Evolutionary conservation across 2,113 vertebrate species (phyloP).

Genomic region (Dromas ardeola): DNA sequence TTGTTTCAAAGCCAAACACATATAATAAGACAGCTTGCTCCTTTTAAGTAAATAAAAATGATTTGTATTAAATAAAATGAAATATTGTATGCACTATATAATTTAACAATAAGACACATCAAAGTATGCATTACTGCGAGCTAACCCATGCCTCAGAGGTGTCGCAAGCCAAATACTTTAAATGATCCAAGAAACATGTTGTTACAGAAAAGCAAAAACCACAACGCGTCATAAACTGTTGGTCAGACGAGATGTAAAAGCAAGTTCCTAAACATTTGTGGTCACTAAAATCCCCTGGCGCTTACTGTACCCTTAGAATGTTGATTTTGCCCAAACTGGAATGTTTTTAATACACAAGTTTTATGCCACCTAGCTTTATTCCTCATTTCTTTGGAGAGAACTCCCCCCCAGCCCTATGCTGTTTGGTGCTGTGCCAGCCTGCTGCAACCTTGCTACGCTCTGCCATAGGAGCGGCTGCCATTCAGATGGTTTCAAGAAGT

Average conservation of each 20-base stretch:
- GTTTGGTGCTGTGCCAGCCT: background rate
- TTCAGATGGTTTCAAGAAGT: background rate
- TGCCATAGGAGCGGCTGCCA: background rate
- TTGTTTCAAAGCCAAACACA: slow-evolving; percentile 76
- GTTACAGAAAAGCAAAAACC: slow-evolving; percentile 29
- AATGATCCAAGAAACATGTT: slow-evolving; percentile 44
- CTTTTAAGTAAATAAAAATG: slow-evolving; percentile 78
- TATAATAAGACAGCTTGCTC: slow-evolving; percentile 67
- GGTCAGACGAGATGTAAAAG: slow-evolving; percentile 8
- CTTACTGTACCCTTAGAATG: background rate
- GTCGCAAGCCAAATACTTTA: slow-evolving; percentile 63
- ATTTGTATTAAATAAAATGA: slow-evolving; percentile 73
- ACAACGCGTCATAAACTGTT: background rate
- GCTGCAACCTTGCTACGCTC: fast-evolving
- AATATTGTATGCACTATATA: slow-evolving; percentile 56
- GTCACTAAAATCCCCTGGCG: background rate
- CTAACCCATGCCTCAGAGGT: slow-evolving; percentile 58
- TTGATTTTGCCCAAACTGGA: background rate
- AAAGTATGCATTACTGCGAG: slow-evolving; percentile 36
- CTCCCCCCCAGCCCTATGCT: fast-evolving
- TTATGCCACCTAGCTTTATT: background rate
- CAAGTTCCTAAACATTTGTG: background rate
- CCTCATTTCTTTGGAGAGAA: background rate
- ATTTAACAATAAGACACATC: slow-evolving; percentile 71
- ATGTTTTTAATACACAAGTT: background rate